Evolutionary conservation across 1,140 invertebrate species (phyloP).

Genomic region (Drosophila paulistorum): DNA sequence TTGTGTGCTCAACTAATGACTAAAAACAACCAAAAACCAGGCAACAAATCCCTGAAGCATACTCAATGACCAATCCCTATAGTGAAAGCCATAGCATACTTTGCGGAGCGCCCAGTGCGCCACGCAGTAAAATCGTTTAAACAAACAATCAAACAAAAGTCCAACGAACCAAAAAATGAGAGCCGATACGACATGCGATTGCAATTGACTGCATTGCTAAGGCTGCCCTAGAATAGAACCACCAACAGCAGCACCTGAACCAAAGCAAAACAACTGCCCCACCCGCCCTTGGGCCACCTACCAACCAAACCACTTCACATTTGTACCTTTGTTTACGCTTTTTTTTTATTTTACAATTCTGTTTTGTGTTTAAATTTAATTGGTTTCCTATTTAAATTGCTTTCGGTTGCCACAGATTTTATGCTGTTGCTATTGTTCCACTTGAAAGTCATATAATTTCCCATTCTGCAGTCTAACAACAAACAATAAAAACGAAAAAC

Average conservation of each 20-base stretch:
- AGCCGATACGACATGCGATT: constrained; percentile 19
- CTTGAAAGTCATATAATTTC: constrained; percentile 15
- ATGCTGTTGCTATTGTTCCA: constrained; percentile 15
- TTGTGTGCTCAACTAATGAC: constrained; percentile 12
- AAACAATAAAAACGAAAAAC: constrained; percentile 14
- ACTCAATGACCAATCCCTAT: constrained; percentile 18
- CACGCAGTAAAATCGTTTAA: constrained; percentile 10
- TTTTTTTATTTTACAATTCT: constrained; percentile 6
- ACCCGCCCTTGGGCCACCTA: background rate
- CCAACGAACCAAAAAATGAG: constrained; percentile 14
- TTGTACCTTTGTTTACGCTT: constrained; percentile 5
- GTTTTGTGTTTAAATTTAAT: constrained; percentile 27
- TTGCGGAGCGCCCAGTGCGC: background rate
- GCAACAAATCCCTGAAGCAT: constrained; percentile 9
- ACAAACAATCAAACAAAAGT: constrained; percentile 26
- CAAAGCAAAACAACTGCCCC: background rate
- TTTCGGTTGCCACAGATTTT: constrained; percentile 5
- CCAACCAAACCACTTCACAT: background rate
- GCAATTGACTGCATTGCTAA: constrained; percentile 24
- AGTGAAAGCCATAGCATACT: constrained; percentile 11
- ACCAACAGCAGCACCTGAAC: background rate
- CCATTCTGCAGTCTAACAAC: background rate
- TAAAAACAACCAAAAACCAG: constrained; percentile 12
- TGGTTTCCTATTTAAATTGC: constrained; percentile 31
- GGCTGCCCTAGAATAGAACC: constrained; percentile 6